Base-by-base conservation (phyloP, 2,113 vertebrate species). In the Datnioides undecimradiatus region DNA sequence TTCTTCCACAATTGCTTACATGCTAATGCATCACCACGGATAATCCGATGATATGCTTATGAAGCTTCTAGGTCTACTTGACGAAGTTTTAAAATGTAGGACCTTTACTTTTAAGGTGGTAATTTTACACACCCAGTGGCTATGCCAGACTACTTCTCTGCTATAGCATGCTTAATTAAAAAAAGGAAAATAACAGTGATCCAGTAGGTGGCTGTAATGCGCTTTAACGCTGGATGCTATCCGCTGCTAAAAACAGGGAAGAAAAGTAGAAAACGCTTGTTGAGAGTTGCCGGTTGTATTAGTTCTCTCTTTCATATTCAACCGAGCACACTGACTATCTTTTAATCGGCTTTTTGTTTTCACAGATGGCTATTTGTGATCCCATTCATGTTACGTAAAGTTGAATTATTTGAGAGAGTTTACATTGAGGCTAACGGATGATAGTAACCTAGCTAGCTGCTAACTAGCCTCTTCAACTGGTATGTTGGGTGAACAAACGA, bases 121-220 rank as follows among this genome's bases (percentile, higher is more conserved):
- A n/a, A n/a, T n/a, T n/a, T n/a, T n/a, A n/a, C n/a, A n/a, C n/a
- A n/a, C n/a, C n/a, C n/a, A n/a, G n/a, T n/a, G n/a, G n/a, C n/a
- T n/a, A n/a, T n/a, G n/a, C n/a, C n/a, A n/a, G n/a, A n/a, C n/a
- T n/a, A n/a, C n/a, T n/a, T n/a, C n/a, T n/a, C n/a, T n/a, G n/a
- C n/a, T n/a, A n/a, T n/a, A n/a, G n/a, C n/a, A n/a, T n/a, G n/a
- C n/a, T n/a, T n/a, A n/a, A n/a, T n/a, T n/a, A n/a, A n/a, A 5
- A 0, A 3, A 1, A 3, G 27, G 5, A 45, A 19, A 12, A n/a
- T 1, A n/a, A 1, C 0, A 8, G 7, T 31, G 1, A 0, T 10
- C 83, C 90, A 51, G 57, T 40, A 86, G 88, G 66, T 58, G 88
- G 84, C 82, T 4, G 69, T 68, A 83, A 14, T 69, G 65, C 6